phyloP scores from a whole-genome alignment of 2,797 vertebrate genomes.

The Avahi laniger region DNA sequence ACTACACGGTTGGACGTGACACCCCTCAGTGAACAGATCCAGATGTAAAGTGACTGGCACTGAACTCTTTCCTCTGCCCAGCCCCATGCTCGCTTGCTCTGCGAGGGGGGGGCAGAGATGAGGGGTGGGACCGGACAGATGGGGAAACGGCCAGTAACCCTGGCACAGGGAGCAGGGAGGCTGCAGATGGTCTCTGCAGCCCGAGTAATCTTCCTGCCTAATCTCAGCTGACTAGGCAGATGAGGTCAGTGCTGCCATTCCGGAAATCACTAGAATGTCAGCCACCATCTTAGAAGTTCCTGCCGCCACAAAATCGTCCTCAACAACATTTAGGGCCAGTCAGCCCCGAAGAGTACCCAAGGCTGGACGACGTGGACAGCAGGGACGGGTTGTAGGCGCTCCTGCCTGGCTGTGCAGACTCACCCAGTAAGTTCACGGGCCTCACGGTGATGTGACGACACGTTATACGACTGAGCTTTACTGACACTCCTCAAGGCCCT shows the following conservation, averaged over 20 bases:
- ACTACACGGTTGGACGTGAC: not conserved
- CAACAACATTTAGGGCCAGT: not conserved
- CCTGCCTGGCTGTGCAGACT: not conserved
- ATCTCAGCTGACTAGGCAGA: fast-evolving
- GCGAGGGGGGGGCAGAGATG: fast-evolving
- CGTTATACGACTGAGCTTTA: fast-evolving
- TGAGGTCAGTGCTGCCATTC: not conserved
- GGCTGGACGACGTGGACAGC: not conserved
- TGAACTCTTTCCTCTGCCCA: not conserved
- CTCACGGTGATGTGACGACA: fast-evolving
- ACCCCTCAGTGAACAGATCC: not conserved
- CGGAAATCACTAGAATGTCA: not conserved
- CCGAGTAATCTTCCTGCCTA: not conserved
- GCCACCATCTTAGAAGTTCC: not conserved
- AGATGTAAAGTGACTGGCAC: fast-evolving
- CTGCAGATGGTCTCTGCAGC: not conserved
- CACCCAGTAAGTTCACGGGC: fast-evolving
- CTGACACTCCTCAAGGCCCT: fast-evolving
- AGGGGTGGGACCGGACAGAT: no score
- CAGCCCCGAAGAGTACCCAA: not conserved
- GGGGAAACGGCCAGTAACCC: not conserved
- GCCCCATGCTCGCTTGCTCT: fast-evolving
- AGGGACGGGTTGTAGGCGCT: not conserved
- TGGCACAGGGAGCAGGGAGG: not conserved
- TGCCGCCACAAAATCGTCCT: not conserved